phyloP scores from a whole-genome alignment of 2,888 invertebrate genomes.

The Lacanobia oleracea region DNA sequence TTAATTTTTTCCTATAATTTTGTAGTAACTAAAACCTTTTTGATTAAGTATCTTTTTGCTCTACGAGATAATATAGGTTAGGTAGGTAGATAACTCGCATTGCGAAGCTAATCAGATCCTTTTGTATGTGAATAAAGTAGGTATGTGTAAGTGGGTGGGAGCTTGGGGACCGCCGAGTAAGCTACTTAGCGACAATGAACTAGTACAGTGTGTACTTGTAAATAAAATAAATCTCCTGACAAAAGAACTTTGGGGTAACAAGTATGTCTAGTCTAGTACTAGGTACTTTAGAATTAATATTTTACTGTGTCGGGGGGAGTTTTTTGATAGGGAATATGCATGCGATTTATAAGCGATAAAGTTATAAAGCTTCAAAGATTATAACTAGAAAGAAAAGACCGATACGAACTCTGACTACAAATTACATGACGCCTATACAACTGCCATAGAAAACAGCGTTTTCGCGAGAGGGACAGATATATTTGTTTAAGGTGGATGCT shows the following conservation, averaged over 20 bases:
- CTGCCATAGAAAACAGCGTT: too few relatives aligned
- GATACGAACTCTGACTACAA: too few relatives aligned
- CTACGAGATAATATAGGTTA: constrained; percentile 4
- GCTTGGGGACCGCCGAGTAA: constrained; percentile 37
- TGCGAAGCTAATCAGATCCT: constrained; percentile 41
- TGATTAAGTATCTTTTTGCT: neutral
- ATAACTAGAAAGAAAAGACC: too few relatives aligned
- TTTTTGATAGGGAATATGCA: too few relatives aligned
- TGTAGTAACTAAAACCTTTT: neutral
- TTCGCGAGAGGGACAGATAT: too few relatives aligned
- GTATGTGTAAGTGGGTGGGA: constrained; percentile 28
- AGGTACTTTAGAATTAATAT: constrained; percentile 1
- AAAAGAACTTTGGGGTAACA: constrained; percentile 27
- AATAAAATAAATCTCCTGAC: constrained; percentile 47
- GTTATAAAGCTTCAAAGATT: too few relatives aligned
- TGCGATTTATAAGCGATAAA: too few relatives aligned
- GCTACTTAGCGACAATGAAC: constrained; percentile 43
- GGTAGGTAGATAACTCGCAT: constrained; percentile 11
- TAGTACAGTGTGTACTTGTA: constrained; percentile 35
- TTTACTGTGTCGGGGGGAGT: too few relatives aligned
- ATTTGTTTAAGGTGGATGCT: too few relatives aligned
- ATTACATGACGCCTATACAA: too few relatives aligned
- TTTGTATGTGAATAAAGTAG: constrained; percentile 23
- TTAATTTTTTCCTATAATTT: too few relatives aligned
- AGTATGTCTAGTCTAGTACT: constrained; percentile 18